Base-by-base conservation (phyloP, 2,888 invertebrate species). In the Nomada fucata region DNA sequence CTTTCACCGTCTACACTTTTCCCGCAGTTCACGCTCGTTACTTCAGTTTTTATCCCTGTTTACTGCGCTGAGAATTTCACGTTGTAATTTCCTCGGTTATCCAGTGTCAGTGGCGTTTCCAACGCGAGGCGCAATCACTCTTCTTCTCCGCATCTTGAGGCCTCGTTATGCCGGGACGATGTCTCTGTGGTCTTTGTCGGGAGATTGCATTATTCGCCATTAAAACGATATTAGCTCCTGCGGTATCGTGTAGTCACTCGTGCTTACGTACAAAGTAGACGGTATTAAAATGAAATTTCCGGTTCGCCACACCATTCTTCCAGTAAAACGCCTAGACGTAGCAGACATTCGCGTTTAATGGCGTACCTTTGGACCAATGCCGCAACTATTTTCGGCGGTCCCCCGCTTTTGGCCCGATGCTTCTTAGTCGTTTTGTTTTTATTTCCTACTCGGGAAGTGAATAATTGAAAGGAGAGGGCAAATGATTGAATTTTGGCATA, bases 201-300 rank as follows among this genome's bases (percentile, higher is more conserved):
- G 68, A 76, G 73, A 84, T 84, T 81, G 82, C 84, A 74, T 86
- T 80, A 84, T 81, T 80, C 80, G 82, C 76, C 83, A 82, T 88
- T 88, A 85, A 87, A 83, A 83, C 78, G 78, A 75, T 86, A 86
- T 83, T 83, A 86, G 79, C 81, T 77, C 72, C 69, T 59, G 53
- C 52, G 57, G 70, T 55, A 74, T 57, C 76, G 47, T 42, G 64
- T 36, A 42, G 57, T 64, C 67, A 60, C 60, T 44, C 70, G 15
- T 61, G 50, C 50, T 29, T 57, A 20, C 42, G 36, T 61, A 52
- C 55, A 65, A 76, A 67, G 76, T 76, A 68, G 59, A 71, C 47
- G 67, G 47, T 71, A 75, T 75, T 75, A 70, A 70, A 64, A 76
- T 57, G 67, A 65, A 80, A 65, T 55, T 71, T 55, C 47, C 68